Evolutionary conservation across 2,888 invertebrate species (phyloP).

Genomic region (Pemphredon lugubris): DNA sequence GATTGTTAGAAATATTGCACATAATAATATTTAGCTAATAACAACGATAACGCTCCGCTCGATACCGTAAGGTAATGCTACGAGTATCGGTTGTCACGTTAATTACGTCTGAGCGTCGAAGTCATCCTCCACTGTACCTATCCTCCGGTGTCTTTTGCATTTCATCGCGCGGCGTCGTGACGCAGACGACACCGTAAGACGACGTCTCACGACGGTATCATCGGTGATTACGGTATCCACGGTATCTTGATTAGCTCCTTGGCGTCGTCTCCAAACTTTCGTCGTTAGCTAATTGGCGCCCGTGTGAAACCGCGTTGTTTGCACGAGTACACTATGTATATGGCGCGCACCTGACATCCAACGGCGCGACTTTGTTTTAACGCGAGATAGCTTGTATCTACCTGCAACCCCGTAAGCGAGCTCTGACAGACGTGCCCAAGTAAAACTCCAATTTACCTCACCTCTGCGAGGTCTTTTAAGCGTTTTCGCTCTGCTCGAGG

Average conservation of each 20-base stretch:
- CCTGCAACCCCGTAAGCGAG: conserved; percentile 37
- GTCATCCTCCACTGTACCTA: not conserved
- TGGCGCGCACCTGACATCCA: conserved; percentile 64
- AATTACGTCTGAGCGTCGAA: conserved; percentile 10
- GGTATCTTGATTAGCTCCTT: conserved; percentile 73
- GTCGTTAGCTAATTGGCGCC: conserved; percentile 75
- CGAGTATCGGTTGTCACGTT: not conserved
- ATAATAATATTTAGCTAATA: too few species aligned
- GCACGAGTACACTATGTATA: conserved; percentile 65
- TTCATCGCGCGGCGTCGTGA: conserved; percentile 12
- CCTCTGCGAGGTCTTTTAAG: conserved; percentile 36
- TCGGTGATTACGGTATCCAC: conserved; percentile 72
- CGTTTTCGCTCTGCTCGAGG: conserved; percentile 26
- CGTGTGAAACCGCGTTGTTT: conserved; percentile 70
- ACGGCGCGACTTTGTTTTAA: conserved; percentile 52
- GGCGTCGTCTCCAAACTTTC: conserved; percentile 74
- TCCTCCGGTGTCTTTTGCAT: conserved; percentile 34
- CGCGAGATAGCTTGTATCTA: conserved; percentile 41
- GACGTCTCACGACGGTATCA: conserved; percentile 61
- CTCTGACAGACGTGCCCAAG: conserved; percentile 56
- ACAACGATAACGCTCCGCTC: too few species aligned
- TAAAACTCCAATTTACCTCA: conserved; percentile 61
- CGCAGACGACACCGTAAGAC: conserved; percentile 19
- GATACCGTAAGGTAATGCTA: too few species aligned
- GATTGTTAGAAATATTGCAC: too few species aligned